Conservation (phyloP, 2,888 invertebrate genomes). For the Euspilapteryx auroguttella region DNA sequence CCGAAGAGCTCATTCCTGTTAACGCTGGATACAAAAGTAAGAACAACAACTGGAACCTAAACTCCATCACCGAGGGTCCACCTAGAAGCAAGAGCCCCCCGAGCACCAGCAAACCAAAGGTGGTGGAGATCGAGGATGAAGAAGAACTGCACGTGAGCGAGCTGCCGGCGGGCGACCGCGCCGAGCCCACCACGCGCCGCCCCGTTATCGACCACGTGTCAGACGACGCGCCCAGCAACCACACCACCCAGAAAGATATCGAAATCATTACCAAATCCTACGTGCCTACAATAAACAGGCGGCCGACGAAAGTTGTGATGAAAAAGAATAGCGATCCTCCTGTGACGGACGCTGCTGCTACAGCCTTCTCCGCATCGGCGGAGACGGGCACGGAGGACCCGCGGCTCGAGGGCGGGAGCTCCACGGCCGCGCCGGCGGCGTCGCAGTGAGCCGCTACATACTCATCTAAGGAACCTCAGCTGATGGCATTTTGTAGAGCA, state of each 20-base stretch:
- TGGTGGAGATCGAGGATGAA: constrained; percentile 42
- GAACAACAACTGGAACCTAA: constrained; percentile 41
- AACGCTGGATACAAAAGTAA: constrained; percentile 48
- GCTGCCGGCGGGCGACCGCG: constrained; percentile 31
- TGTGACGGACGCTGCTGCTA: constrained; percentile 1
- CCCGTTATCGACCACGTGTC: constrained; percentile 47
- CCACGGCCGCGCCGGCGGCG: not conserved
- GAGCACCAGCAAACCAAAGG: constrained; percentile 22
- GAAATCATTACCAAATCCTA: constrained; percentile 44
- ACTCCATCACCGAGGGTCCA: constrained; percentile 44
- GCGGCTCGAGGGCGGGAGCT: no score
- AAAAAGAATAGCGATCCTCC: constrained; percentile 22
- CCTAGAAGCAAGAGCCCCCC: constrained; percentile 25
- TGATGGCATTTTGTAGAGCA: constrained; percentile 46
- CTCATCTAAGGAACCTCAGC: constrained; percentile 32
- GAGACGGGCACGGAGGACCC: constrained; percentile 10
- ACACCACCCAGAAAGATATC: constrained; percentile 31
- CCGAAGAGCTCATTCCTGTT: constrained; percentile 44
- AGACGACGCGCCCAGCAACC: constrained; percentile 19
- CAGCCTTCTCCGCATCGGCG: constrained; percentile 6
- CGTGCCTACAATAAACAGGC: constrained; percentile 34
- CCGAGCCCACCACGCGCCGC: constrained; percentile 38
- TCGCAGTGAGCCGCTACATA: constrained; percentile 15
- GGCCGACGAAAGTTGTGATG: constrained; percentile 42
- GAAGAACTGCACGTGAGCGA: constrained; percentile 35